Conservation (phyloP, 2,797 vertebrate genomes). For the Falco berigora region DNA sequence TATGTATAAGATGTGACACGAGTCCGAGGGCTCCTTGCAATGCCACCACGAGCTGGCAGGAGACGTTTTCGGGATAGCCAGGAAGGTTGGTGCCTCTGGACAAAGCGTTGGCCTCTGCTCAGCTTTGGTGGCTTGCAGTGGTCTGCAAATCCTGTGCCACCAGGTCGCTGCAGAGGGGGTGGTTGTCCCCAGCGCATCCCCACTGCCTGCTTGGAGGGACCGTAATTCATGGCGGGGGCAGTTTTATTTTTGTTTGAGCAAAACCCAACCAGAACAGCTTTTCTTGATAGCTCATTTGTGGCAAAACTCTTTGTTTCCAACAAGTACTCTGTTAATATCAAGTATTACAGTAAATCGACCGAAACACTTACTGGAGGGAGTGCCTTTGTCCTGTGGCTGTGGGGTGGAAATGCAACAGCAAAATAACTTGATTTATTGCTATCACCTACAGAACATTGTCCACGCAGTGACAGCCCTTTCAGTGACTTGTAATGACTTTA, state of each 20-base stretch:
- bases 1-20: accelerated
- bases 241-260: not conserved
- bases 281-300: not conserved
- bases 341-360: not conserved
- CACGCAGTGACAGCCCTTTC: not conserved
- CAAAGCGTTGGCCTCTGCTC: not conserved
- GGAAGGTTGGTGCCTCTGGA: not conserved
- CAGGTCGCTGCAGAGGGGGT: not conserved
- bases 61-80: not conserved
- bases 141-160: not conserved
- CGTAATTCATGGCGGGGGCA: accelerated
- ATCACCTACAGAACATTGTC: not conserved
- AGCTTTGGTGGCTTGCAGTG: not conserved
- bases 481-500: not conserved
- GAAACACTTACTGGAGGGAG: not conserved
- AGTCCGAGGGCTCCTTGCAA: not conserved
- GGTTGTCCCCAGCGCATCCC: not conserved
- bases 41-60: accelerated
- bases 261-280: not conserved
- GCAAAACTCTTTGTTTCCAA: not conserved
- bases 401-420: not conserved
- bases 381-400: not conserved
- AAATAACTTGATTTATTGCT: constrained; percentile 1
- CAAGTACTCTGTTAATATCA: not conserved
- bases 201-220: not conserved